Percentiles rank a stretch among this genome's conserved stretches.
Conservation (phyloP, 2,888 invertebrate species). For the Drosophila paranaensis region DNA sequence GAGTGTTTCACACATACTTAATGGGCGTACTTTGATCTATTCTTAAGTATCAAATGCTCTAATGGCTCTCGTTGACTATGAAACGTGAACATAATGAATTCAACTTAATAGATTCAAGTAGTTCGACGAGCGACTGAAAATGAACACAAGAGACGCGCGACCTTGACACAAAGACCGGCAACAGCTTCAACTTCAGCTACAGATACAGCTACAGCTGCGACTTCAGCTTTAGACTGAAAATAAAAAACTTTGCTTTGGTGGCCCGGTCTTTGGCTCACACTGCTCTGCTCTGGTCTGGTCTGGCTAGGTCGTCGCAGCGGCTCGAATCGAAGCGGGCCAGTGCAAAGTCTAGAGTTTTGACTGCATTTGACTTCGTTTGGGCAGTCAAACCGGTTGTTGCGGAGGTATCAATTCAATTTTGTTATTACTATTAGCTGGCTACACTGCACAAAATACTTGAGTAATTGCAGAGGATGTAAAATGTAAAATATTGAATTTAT, state of each 20-base stretch:
- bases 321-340: conserved; percentile 7
- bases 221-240: conserved; percentile 18
- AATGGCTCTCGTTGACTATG: neutral
- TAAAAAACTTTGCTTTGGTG: conserved; percentile 31
- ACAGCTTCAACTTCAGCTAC: conserved; percentile 51
- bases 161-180: conserved; percentile 82
- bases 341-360: conserved; percentile 42
- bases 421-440: neutral
- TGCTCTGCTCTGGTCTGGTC: conserved; percentile 1
- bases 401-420: conserved; percentile 3
- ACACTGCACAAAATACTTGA: neutral
- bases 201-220: conserved; percentile 17
- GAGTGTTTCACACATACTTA: conserved; percentile 13
- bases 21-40: conserved; percentile 18
- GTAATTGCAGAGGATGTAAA: neutral
- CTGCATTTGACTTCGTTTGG: conserved; percentile 10
- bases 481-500: neutral
- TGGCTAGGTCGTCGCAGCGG: conserved; percentile 8
- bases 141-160: conserved; percentile 58
- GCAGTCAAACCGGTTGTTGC: conserved; percentile 26
- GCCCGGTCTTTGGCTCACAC: conserved; percentile 2
- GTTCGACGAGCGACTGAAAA: neutral
- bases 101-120: conserved; percentile 7
- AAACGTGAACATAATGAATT: neutral
- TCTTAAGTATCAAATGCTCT: conserved; percentile 8